Evolutionary conservation across 2,797 vertebrate genomes (phyloP).

Genomic region (Enteromius trimaculatus): DNA sequence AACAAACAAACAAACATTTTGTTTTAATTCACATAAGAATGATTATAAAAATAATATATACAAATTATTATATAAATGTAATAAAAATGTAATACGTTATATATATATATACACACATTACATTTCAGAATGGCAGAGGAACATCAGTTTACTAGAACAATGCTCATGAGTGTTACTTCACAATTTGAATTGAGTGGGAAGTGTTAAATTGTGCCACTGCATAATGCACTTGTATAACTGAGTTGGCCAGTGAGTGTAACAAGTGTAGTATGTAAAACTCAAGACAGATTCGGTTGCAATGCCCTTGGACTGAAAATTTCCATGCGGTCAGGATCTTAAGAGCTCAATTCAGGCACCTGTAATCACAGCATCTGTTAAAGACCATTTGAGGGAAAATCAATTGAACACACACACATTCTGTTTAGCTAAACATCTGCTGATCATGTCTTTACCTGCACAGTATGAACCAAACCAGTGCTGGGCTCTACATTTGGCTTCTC

Average conservation of each 20-base stretch:
- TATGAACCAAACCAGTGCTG: slow-evolving; percentile 3
- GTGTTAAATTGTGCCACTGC: background rate
- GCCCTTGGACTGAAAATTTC: slow-evolving; percentile 1
- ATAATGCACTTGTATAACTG: background rate
- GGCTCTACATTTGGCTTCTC: slow-evolving; percentile 13
- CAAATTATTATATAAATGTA: no score
- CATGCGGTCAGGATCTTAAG: slow-evolving; percentile 17
- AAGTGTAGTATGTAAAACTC: background rate
- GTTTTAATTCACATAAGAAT: no score
- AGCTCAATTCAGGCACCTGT: slow-evolving; percentile 30
- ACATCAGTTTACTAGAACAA: background rate
- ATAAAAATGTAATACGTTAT: no score
- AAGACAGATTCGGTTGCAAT: background rate
- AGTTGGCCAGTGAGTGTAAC: background rate
- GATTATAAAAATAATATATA: no score
- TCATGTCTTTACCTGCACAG: slow-evolving; percentile 27
- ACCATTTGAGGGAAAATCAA: slow-evolving; percentile 5
- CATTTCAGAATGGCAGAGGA: background rate
- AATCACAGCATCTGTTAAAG: slow-evolving; percentile 34
- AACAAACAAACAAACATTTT: no score
- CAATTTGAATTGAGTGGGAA: background rate
- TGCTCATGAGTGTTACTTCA: background rate
- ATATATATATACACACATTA: no score
- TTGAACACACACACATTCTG: background rate
- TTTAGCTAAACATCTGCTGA: slow-evolving; percentile 42